Evolutionary conservation across 30 jellyfish, hydroid and myxozoan genomes (phyloP).

Genomic region (Hydra vulgaris): DNA sequence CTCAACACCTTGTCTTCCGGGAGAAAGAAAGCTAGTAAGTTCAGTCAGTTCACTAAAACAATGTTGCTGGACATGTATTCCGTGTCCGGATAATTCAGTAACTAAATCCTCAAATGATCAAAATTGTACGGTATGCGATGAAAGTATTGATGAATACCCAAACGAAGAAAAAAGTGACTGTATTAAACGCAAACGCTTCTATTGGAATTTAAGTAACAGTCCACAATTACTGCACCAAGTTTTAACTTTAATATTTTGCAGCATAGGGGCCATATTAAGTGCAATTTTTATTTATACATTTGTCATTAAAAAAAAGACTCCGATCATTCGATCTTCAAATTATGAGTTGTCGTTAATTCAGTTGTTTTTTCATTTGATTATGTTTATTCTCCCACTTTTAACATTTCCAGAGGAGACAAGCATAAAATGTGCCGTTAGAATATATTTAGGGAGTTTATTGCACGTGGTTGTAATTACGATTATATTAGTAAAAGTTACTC

Average conservation of each 20-base stretch:
- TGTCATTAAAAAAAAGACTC: background rate
- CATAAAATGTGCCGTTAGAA: background rate
- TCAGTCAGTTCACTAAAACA: background rate
- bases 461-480: background rate
- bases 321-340: conserved; percentile 1
- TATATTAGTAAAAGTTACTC: conserved; percentile 1
- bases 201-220: background rate
- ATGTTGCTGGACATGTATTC: background rate
- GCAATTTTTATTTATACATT: background rate
- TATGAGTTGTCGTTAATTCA: background rate
- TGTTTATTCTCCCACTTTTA: background rate
- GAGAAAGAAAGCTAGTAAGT: background rate
- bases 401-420: background rate
- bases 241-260: background rate
- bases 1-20: background rate
- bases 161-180: background rate
- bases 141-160: background rate
- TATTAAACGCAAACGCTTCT: background rate
- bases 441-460: background rate
- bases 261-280: background rate
- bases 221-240: background rate
- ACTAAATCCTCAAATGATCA: background rate
- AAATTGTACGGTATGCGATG: background rate
- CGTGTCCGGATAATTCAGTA: background rate
- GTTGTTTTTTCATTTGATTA: background rate